These are phyloP conservation scores for Zaprionus davidi DNA, from an alignment of 1,140 invertebrate species.

Conservation along the genomic window DNA sequence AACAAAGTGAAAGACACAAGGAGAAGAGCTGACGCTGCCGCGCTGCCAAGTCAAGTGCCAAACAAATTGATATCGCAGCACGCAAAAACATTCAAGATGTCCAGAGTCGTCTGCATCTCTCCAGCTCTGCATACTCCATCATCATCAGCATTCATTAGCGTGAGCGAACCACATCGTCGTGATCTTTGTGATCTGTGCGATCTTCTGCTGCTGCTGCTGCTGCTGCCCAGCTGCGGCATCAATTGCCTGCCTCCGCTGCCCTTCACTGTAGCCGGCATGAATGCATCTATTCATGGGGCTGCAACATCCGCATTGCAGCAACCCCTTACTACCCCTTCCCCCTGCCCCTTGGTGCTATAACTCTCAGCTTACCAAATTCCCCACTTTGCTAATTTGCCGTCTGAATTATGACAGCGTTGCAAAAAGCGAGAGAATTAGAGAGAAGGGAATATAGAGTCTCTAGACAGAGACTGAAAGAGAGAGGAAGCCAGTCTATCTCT, in stretches of 20 bases:
- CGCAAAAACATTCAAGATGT: constrained; percentile 66
- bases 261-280: constrained; percentile 43
- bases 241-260: constrained; percentile 45
- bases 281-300: constrained; percentile 54
- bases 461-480: not conserved
- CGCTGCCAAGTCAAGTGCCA: constrained; percentile 52
- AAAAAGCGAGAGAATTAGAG: not conserved
- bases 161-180: constrained; percentile 69
- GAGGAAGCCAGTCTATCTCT: not conserved
- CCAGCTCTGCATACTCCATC: constrained; percentile 55
- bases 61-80: constrained; percentile 80
- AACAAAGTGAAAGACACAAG: constrained; percentile 71
- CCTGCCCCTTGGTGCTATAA: not conserved
- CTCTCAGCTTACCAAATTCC: constrained; percentile 25
- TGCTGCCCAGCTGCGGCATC: constrained; percentile 34
- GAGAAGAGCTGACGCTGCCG: not conserved
- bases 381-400: constrained; percentile 45
- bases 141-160: constrained; percentile 79
- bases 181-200: constrained; percentile 57
- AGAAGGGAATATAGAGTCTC: too few relatives aligned
- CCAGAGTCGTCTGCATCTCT: constrained; percentile 31
- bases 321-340: not conserved
- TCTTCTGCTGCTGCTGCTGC: constrained; percentile 37
- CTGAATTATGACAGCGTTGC: constrained; percentile 50
- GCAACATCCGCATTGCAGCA: constrained; percentile 42